Conservation (phyloP, 2,113 vertebrate genomes). For the Apeltes quadracus region DNA sequence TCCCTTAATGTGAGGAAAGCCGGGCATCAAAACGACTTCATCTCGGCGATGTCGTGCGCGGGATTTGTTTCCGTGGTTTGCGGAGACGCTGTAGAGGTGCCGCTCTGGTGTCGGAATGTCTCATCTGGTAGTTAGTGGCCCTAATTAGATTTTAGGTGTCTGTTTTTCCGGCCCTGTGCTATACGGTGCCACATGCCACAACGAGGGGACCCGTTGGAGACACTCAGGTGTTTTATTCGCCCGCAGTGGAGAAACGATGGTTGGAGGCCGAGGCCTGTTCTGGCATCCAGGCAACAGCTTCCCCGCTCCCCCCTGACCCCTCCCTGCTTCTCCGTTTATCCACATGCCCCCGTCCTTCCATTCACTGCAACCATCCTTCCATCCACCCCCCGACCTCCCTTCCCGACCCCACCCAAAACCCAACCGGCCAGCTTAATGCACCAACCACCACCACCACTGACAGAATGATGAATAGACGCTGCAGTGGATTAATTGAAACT, state of each 20-base stretch:
- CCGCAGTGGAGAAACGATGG: constrained; percentile 47
- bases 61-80: not conserved
- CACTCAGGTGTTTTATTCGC: constrained; percentile 49
- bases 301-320: constrained; percentile 34
- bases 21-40: constrained; percentile 3
- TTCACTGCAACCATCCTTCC: constrained; percentile 49
- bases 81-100: not conserved
- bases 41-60: constrained; percentile 30
- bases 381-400: constrained; percentile 42
- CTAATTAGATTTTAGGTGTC: constrained; percentile 47
- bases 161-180: constrained; percentile 16
- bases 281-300: constrained; percentile 66
- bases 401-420: constrained; percentile 40
- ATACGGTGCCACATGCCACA: constrained; percentile 23
- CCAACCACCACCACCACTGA: no score
- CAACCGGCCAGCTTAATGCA: constrained; percentile 59
- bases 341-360: constrained; percentile 52
- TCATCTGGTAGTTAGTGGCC: constrained; percentile 48
- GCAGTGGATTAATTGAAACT: not conserved
- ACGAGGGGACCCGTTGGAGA: constrained; percentile 21
- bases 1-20: constrained; percentile 11
- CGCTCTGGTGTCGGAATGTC: constrained; percentile 27
- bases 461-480: not conserved
- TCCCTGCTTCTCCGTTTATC: constrained; percentile 48
- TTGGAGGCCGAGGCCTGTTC: constrained; percentile 62